Evolutionary conservation across 2,113 vertebrate species (phyloP).

Genomic region (Calonectris borealis): DNA sequence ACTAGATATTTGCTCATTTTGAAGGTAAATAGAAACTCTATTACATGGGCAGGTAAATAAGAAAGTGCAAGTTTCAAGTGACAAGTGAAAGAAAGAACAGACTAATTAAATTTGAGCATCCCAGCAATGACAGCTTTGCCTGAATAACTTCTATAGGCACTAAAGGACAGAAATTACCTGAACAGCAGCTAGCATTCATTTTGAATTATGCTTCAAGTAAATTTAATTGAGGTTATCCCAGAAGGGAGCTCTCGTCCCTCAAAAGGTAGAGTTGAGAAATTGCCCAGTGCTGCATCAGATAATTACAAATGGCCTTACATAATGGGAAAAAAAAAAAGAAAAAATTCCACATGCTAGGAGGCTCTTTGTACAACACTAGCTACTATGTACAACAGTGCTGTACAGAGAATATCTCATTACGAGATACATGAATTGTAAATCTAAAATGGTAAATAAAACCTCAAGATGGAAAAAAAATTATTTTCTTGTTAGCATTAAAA

Average conservation of each 20-base stretch:
- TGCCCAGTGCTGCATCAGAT: neutral
- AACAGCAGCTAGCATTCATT: constrained; percentile 2
- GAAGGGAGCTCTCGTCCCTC: neutral
- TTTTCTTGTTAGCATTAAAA: neutral
- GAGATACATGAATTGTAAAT: neutral
- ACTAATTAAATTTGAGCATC: neutral
- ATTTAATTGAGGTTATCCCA: constrained; percentile 15
- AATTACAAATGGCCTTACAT: neutral
- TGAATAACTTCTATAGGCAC: constrained; percentile 35
- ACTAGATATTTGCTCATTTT: neutral
- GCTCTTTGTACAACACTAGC: neutral
- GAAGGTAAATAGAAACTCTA: constrained; percentile 1
- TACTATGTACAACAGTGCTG: neutral
- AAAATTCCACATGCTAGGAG: neutral
- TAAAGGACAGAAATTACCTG: constrained; percentile 33
- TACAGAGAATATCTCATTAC: neutral
- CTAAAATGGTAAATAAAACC: neutral
- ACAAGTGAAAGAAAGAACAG: constrained; percentile 1
- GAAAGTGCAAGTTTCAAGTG: constrained; percentile 36
- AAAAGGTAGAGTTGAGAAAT: neutral
- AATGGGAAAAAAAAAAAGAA: neutral
- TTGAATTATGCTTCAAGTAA: constrained; percentile 17
- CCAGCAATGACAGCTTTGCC: neutral
- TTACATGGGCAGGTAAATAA: constrained; percentile 15
- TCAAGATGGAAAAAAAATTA: neutral